Evolutionary conservation across 1,140 invertebrate genomes (phyloP).

Genomic region (Oryctes rhinoceros): DNA sequence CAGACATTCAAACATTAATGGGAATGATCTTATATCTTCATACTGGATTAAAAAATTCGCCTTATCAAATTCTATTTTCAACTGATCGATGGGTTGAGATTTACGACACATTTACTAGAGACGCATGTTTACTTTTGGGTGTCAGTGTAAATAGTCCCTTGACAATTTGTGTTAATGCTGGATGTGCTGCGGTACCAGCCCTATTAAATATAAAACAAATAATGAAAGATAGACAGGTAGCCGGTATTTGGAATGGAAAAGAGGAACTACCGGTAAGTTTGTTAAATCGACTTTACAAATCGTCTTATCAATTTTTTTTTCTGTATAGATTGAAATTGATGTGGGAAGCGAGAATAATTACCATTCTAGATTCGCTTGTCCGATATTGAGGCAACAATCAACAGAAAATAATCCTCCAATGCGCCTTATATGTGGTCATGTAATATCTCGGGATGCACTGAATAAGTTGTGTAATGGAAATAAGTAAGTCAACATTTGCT

Average conservation of each 20-base stretch:
- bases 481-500: conserved; percentile 74
- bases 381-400: conserved; percentile 95
- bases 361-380: conserved; percentile 98
- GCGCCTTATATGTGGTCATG: conserved; percentile 96
- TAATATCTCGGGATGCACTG: conserved; percentile 96
- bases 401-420: conserved; percentile 97
- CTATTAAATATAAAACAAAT: conserved; percentile 94
- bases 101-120: conserved; percentile 88
- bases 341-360: conserved; percentile 87
- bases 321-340: conserved; percentile 86
- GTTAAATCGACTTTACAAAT: not conserved
- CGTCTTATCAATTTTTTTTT: conserved; percentile 51
- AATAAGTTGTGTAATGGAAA: conserved; percentile 92
- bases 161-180: conserved; percentile 83
- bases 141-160: conserved; percentile 82
- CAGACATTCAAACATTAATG: conserved; percentile 88
- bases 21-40: conserved; percentile 85
- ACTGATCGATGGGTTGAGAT: conserved; percentile 80
- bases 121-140: conserved; percentile 91
- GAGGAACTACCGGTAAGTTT: conserved; percentile 90
- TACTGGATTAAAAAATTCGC: conserved; percentile 81
- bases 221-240: conserved; percentile 94
- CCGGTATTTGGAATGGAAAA: conserved; percentile 93
- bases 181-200: conserved; percentile 91
- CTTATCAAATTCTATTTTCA: conserved; percentile 82